phyloP scores from a whole-genome alignment of 2,113 vertebrate genomes.

The Antennarius striatus region DNA sequence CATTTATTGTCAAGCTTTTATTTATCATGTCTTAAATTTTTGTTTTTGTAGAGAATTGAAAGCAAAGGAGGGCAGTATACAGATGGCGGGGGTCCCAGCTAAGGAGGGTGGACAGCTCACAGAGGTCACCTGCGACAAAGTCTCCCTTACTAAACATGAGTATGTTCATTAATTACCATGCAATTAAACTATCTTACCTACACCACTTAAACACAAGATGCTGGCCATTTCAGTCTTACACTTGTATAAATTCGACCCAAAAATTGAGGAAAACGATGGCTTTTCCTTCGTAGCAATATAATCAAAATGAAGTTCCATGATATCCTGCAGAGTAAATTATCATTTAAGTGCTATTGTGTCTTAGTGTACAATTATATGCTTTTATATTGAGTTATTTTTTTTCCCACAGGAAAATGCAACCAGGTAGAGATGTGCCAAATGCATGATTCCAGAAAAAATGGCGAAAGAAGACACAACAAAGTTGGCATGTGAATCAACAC shows the following conservation, averaged over 20 bases:
- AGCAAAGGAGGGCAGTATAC: constrained; percentile 71
- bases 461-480: neutral
- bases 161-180: constrained; percentile 45
- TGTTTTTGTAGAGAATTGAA: constrained; percentile 71
- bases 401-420: constrained; percentile 64
- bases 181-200: neutral
- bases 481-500: neutral
- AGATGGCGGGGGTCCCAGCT: constrained; percentile 49
- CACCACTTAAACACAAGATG: neutral
- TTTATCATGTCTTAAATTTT: constrained; percentile 1
- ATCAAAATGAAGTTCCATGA: no score
- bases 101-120: constrained; percentile 44
- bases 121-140: constrained; percentile 80
- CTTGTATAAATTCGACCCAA: neutral
- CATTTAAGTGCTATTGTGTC: no score
- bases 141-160: constrained; percentile 79
- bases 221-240: neutral
- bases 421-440: constrained; percentile 30
- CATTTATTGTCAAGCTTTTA: no score
- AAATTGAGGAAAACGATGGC: no score
- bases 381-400: neutral
- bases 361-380: no score
- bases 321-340: no score
- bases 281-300: no score
- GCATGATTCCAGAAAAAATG: constrained; percentile 40